Evolutionary conservation across 2,113 vertebrate genomes (phyloP), one percentile per base, ranked within the genome.

Genomic region (Propithecus coquereli): DNA sequence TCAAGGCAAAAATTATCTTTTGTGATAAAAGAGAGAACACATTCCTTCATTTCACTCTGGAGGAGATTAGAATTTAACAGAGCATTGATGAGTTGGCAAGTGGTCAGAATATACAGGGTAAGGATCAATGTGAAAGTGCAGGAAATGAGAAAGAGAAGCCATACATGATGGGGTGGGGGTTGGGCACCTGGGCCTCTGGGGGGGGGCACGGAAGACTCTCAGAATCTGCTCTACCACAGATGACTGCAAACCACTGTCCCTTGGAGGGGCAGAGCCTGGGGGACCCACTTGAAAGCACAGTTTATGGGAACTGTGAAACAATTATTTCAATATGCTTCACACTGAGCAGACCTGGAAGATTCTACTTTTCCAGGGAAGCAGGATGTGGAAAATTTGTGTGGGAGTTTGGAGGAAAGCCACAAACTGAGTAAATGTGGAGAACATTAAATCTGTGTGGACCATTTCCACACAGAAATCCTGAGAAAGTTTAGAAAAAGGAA

Each of bases 351-450:
- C 40, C 54, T 63, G 50, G 57, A 77, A 43, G 12, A 84, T 11
- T 54, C 65, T 76, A 14, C 22, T 96, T 94, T 90, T 77, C 37
- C 87, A 77, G 61, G 32, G 17, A 93, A 94, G 77, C 71, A 95
- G 91, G 77, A 85, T 95, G 82, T 96, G 88, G 77, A 61, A 90
- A 84, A 76, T 68, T 8, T 82, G 91, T 68, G 74, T 87, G 71
- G 34, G 71, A 68, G 59, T 61, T 94, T 80, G 54, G 6, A 94
- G 71, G n/a, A 85, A 94, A 73, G 76, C 76, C 85, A 85, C 71
- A 95, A n/a, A 61, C 34, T 92, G 74, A 94, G 61, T 87, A 97
- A 94, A 84, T 87, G 37, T 50, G 76, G 45, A 63, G 70, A 45
- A 81, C 32, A 34, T 61, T 90, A 77, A 66, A 76, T 71, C 54